Percentiles rank a stretch among this genome's conserved stretches.
Evolutionary conservation across 2,113 vertebrate species (phyloP).

Genomic region (Natator depressus): DNA sequence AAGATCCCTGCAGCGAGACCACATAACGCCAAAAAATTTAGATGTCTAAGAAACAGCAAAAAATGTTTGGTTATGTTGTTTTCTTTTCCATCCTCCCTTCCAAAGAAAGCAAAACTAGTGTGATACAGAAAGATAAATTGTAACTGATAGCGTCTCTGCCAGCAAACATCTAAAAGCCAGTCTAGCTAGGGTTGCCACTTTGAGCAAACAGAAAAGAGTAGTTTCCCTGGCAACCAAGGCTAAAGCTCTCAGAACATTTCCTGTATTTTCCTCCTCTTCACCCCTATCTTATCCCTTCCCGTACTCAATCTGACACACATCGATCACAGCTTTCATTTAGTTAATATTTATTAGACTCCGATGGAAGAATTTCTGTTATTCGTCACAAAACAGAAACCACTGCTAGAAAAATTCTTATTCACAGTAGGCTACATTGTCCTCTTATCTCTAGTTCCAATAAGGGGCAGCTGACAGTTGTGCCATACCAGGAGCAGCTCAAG

Average conservation of each 20-base stretch:
- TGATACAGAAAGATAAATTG: constrained; percentile 7
- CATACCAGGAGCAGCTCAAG: not conserved
- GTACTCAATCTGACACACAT: constrained; percentile 37
- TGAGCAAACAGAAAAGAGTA: constrained; percentile 43
- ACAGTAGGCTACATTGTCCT: not conserved
- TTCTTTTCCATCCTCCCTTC: not conserved
- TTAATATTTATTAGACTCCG: constrained; percentile 7
- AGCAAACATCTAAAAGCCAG: constrained; percentile 41
- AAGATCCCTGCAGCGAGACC: not conserved
- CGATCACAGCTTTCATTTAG: not conserved
- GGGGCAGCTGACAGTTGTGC: fast-evolving
- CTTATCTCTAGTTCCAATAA: not conserved
- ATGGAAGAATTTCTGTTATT: not conserved
- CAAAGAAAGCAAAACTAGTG: constrained; percentile 18
- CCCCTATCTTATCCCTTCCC: not conserved
- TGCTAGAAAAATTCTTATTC: not conserved
- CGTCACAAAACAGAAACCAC: not conserved
- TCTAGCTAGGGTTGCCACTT: constrained; percentile 12
- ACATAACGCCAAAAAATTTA: not conserved
- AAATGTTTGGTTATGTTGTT: not conserved
- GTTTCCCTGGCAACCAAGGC: constrained; percentile 66
- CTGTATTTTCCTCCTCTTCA: not conserved
- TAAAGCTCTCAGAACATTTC: not conserved
- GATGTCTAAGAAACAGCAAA: not conserved
- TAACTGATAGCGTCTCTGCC: not conserved